phyloP scores from a whole-genome alignment of 2,888 invertebrate species.

The Atrina japonica region DNA sequence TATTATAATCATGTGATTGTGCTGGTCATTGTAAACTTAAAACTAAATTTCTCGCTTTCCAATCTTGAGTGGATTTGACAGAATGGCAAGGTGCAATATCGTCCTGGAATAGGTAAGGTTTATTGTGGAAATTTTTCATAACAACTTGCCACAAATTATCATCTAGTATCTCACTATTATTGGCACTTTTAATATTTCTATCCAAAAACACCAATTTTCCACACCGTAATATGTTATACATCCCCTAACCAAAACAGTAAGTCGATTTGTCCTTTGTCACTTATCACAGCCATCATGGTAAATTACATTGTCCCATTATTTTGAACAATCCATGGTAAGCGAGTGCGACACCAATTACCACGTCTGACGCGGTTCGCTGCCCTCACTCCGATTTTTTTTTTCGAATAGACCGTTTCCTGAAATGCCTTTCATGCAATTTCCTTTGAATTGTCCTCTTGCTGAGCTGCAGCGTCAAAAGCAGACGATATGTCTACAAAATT shows the following conservation, averaged over 20 bases:
- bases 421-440: not conserved
- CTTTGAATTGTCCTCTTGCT: not conserved
- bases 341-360: not conserved
- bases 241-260: not conserved
- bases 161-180: conserved; percentile 2
- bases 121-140: conserved; percentile 6
- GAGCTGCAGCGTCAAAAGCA: too few species aligned
- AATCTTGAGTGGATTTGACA: not conserved
- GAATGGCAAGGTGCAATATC: not conserved
- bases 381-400: not conserved
- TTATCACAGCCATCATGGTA: conserved; percentile 3
- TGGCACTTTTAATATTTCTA: conserved; percentile 8
- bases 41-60: conserved; percentile 4
- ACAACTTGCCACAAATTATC: conserved; percentile 3
- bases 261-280: not conserved
- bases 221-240: conserved; percentile 1
- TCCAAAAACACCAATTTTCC: not conserved
- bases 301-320: conserved; percentile 1
- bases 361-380: not conserved
- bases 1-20: conserved; percentile 12
- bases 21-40: conserved; percentile 10
- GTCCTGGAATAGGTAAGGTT: conserved; percentile 7
- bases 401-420: not conserved
- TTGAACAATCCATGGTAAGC: not conserved
- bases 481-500: too few species aligned